Evolutionary conservation across 2,113 vertebrate species (phyloP).

Genomic region (Epinephelus moara): DNA sequence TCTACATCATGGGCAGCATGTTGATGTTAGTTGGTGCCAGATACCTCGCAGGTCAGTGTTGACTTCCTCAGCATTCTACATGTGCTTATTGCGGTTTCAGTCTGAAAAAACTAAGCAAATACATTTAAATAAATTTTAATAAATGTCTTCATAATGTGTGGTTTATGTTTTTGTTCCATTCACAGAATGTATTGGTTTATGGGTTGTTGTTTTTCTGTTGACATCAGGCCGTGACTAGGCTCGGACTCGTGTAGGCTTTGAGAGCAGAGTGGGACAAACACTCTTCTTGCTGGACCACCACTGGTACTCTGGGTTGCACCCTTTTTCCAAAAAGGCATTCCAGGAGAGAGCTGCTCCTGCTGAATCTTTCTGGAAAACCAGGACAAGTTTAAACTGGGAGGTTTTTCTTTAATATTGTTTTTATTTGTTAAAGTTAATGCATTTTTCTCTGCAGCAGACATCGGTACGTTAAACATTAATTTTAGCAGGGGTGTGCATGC

Average conservation of each 20-base stretch:
- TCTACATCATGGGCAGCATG: constrained; percentile 98
- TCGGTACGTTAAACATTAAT: constrained; percentile 4
- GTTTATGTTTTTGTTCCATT: too few species aligned
- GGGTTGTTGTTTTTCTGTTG: neutral
- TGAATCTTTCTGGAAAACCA: neutral
- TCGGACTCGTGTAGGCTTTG: neutral
- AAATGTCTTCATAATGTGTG: too few species aligned
- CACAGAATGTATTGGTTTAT: neutral
- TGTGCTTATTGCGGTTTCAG: too few species aligned
- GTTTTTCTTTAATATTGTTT: neutral
- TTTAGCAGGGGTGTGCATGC: constrained; percentile 33
- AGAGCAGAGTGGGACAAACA: neutral
- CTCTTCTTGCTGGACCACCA: constrained; percentile 14
- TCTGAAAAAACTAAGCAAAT: too few species aligned
- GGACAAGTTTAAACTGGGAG: constrained; percentile 3
- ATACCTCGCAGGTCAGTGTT: constrained; percentile 93
- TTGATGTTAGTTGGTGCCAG: constrained; percentile 96
- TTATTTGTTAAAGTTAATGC: neutral
- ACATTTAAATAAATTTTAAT: too few species aligned
- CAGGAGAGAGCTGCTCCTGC: constrained; percentile 26
- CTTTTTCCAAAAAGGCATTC: constrained; percentile 30
- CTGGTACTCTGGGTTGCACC: neutral
- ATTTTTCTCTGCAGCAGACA: neutral
- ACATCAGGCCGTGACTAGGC: constrained; percentile 48
- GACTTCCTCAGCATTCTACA: too few species aligned